Percentiles rank a stretch among this genome's conserved stretches.
Evolutionary conservation across 2,888 invertebrate species (phyloP).

Genomic region (Fabriciana adippe): DNA sequence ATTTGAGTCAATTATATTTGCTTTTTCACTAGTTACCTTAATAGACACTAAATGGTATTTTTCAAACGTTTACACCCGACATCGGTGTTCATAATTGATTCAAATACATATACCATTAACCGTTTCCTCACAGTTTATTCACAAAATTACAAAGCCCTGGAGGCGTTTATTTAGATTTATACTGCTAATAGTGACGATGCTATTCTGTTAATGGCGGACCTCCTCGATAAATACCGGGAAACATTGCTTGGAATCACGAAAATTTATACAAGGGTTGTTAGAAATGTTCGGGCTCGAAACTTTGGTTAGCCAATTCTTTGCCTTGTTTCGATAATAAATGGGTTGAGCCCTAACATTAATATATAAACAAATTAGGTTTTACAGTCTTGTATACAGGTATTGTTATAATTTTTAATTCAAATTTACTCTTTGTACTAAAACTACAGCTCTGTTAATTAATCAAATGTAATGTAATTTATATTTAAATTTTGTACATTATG

Average conservation of each 20-base stretch:
- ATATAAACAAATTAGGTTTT: conserved; percentile 5
- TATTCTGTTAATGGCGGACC: conserved; percentile 20
- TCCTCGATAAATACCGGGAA: conserved; percentile 25
- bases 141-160: conserved; percentile 29
- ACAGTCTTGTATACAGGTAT: background rate
- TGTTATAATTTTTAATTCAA: background rate
- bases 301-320: conserved; percentile 13
- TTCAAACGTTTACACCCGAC: background rate
- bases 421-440: too few relatives aligned
- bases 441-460: too few relatives aligned
- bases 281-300: conserved; percentile 5
- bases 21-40: too few relatives aligned
- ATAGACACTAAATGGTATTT: too few relatives aligned
- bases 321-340: conserved; percentile 13
- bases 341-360: conserved; percentile 4
- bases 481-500: too few relatives aligned
- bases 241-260: conserved; percentile 19
- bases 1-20: too few relatives aligned
- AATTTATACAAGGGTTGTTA: conserved; percentile 16
- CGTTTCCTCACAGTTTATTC: conserved; percentile 23
- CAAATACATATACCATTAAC: background rate
- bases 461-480: too few relatives aligned
- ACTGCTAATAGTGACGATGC: conserved; percentile 32
- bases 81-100: conserved; percentile 8
- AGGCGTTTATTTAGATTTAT: conserved; percentile 39